phyloP scores from a whole-genome alignment of 2,888 invertebrate genomes.

The Pterostichus niger region DNA sequence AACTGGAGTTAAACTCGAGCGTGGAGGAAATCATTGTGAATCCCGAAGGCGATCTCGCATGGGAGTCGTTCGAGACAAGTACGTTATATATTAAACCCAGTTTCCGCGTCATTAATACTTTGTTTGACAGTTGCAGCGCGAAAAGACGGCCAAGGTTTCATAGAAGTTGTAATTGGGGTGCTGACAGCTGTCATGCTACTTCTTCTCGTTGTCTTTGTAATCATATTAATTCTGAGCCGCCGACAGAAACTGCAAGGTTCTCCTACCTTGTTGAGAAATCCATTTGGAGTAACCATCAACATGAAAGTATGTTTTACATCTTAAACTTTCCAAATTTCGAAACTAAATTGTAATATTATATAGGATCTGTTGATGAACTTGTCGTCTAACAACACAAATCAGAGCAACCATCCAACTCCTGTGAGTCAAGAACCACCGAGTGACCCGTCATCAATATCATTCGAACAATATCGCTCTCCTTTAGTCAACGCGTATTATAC shows the following conservation, averaged over 20 bases:
- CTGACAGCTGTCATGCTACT: conserved; percentile 84
- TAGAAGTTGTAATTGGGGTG: conserved; percentile 82
- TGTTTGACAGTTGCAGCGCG: conserved; percentile 78
- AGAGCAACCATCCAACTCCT: conserved; percentile 75
- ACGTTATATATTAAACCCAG: conserved; percentile 67
- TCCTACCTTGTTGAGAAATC: conserved; percentile 81
- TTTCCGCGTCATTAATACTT: conserved; percentile 50
- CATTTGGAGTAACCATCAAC: conserved; percentile 83
- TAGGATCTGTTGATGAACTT: conserved; percentile 81
- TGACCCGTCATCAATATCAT: conserved; percentile 75
- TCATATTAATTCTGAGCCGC: conserved; percentile 81
- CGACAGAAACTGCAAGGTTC: conserved; percentile 82
- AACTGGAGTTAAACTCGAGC: conserved; percentile 77
- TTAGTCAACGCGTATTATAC: conserved; percentile 78
- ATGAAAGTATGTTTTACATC: conserved; percentile 79
- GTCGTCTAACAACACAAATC: conserved; percentile 77
- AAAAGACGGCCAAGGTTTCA: conserved; percentile 80
- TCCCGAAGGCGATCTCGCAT: conserved; percentile 78
- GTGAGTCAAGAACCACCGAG: conserved; percentile 74
- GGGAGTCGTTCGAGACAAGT: conserved; percentile 81
- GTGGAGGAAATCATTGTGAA: conserved; percentile 79
- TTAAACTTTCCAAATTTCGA: conserved; percentile 11
- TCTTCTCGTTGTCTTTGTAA: conserved; percentile 82
- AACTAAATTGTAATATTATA: conserved; percentile 64
- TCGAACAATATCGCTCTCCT: conserved; percentile 80